Evolutionary conservation across 2,888 invertebrate species (phyloP), one percentile per base, ranked within the genome.

Genomic region (Congeria kusceri): DNA sequence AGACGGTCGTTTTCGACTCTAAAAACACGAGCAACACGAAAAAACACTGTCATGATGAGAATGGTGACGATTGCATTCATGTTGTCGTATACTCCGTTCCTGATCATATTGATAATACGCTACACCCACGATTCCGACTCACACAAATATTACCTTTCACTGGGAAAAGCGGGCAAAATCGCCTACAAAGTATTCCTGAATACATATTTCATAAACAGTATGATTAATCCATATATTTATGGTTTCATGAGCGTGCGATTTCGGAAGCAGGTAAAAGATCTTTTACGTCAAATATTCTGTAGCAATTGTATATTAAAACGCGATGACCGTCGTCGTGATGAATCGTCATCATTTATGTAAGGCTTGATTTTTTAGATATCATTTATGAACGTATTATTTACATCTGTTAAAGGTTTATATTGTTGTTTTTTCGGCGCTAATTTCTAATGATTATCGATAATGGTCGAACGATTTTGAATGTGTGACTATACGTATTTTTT

Each of bases 51-150:
- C 1, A 83, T 80, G 83, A 80, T 83, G 83, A 57, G 83, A 27
- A 77, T 83, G 83, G 83, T 83, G 0, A 83, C 83, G 1, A 72
- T 83, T 13, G 83, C 79, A 0, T 79, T 83, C 46, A 83, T 83
- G 83, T 23, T 80, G 56, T 74, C 77, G 23, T 83, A 77, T 46
- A 83, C 79, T 20, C 83, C 83, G 29, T 83, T 83, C 53, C 66
- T 83, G 13, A 39, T 70, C 1, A 64, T 83, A 23, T 61, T 79
- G 23, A 71, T 80, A 5, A 79, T 83, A n/a, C 65, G 83, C 23
- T 79, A 80, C 53, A 73, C 78, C n/a, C 64, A 83, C 44, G 66
- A 70, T 0, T 5, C 20, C n/a, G 53, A 53, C 11, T 53, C 53
- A 1, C 1, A n/a, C 7, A 49, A 62, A 7, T 77, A 80, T 59